Conservation (phyloP, 2,113 vertebrate species). For the Zootoca vivipara region DNA sequence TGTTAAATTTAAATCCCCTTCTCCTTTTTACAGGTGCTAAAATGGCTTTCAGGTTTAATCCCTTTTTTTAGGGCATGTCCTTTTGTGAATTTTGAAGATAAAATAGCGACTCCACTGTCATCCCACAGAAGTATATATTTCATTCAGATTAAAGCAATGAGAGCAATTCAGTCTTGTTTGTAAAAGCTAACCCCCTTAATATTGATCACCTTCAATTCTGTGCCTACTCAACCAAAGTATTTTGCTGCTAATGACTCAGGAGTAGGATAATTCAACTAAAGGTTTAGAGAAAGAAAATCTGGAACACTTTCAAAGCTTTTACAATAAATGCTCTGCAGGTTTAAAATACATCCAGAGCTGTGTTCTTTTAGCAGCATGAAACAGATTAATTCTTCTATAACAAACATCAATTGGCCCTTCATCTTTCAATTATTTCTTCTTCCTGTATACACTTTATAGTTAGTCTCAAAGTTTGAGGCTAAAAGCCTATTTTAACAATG, state of each 20-base stretch:
- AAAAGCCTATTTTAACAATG: constrained; percentile 33
- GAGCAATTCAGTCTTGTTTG: constrained; percentile 1
- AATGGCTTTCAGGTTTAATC: not conserved
- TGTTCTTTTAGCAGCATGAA: constrained; percentile 27
- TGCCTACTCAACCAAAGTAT: constrained; percentile 10
- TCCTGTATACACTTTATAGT: not conserved
- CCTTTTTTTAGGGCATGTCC: not conserved
- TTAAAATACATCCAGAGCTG: constrained; percentile 16
- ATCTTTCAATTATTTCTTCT: constrained; percentile 20
- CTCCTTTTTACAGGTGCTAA: not conserved
- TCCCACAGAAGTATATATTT: rapidly evolving
- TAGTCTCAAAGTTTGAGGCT: constrained; percentile 6
- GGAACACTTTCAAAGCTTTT: constrained; percentile 36
- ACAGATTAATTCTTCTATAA: constrained; percentile 25
- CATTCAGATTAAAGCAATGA: not conserved
- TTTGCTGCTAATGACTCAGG: constrained; percentile 5
- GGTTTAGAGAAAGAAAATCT: constrained; percentile 6
- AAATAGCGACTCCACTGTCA: not conserved
- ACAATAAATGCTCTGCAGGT: constrained; percentile 23
- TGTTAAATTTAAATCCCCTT: not conserved
- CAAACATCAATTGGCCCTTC: constrained; percentile 20
- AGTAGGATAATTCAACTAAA: constrained; percentile 8
- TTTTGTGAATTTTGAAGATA: constrained; percentile 9
- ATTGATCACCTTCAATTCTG: not conserved
- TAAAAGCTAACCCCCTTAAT: not conserved